Conservation (phyloP, 2,113 vertebrate genomes). For the Corvus moneduloides region DNA sequence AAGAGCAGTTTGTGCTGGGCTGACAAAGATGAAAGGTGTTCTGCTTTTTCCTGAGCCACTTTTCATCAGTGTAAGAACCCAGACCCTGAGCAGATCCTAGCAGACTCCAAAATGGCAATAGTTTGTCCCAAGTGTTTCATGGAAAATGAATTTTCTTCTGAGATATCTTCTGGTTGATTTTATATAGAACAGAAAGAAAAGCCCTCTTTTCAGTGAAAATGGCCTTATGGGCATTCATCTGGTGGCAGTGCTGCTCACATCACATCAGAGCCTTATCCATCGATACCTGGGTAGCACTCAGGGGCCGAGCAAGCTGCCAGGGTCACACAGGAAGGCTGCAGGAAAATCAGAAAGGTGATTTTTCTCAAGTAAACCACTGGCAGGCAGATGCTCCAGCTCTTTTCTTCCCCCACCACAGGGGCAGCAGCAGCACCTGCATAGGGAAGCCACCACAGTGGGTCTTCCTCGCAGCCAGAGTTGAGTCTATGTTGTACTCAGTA, state of each 20-base stretch:
- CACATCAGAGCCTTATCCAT: background rate
- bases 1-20: background rate
- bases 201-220: background rate
- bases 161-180: background rate
- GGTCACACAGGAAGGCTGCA: background rate
- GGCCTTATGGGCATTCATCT: background rate
- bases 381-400: rapidly evolving
- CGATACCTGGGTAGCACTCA: background rate
- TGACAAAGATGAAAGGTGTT: background rate
- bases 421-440: background rate
- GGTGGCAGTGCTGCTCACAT: background rate
- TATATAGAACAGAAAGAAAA: background rate
- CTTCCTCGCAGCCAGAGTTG: background rate
- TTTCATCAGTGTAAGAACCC: background rate
- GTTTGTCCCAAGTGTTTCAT: background rate
- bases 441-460: background rate
- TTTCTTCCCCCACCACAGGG: background rate
- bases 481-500: background rate
- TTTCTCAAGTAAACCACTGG: background rate
- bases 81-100: background rate
- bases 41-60: background rate
- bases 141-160: background rate
- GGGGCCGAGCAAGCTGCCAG: background rate
- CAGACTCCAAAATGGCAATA: background rate
- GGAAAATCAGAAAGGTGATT: background rate